These are phyloP conservation scores for Caradrina clavipalpis DNA, from an alignment of 2,888 invertebrate species.

Conservation along the genomic window DNA sequence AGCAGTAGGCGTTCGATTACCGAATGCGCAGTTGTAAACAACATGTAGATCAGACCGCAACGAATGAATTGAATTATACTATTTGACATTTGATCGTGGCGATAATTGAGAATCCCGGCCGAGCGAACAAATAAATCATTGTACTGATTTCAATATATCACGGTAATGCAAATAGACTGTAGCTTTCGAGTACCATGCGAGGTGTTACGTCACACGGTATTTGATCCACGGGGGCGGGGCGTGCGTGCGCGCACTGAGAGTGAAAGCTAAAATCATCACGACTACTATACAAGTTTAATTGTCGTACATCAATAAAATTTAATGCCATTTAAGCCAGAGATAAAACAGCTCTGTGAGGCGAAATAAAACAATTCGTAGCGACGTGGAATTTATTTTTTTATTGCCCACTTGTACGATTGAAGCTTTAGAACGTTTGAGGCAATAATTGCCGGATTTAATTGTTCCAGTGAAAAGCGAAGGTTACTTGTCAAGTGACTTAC, in stretches of 20 bases:
- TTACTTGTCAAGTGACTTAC: slow-evolving; percentile 10
- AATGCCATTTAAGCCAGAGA: slow-evolving; percentile 48
- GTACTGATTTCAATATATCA: slow-evolving; percentile 64
- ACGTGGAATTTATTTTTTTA: slow-evolving; percentile 47
- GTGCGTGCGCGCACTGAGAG: slow-evolving; percentile 78
- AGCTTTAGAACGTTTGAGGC: slow-evolving; percentile 37
- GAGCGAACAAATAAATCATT: slow-evolving; percentile 63
- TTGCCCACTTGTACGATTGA: slow-evolving; percentile 28
- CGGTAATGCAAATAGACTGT: slow-evolving; percentile 64
- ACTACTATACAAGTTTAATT: slow-evolving; percentile 76
- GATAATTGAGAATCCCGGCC: slow-evolving; percentile 64
- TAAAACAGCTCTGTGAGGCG: slow-evolving; percentile 33
- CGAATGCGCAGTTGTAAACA: slow-evolving; percentile 34
- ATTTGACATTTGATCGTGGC: slow-evolving; percentile 54
- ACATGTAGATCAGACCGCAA: slow-evolving; percentile 38
- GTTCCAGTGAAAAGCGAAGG: slow-evolving; percentile 44
- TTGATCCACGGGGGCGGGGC: slow-evolving; percentile 67
- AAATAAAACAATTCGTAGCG: slow-evolving; percentile 54
- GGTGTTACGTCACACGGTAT: slow-evolving; percentile 66
- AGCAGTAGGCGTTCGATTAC: slow-evolving; percentile 28
- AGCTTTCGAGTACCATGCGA: slow-evolving; percentile 71
- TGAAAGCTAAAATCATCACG: slow-evolving; percentile 85
- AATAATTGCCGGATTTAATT: slow-evolving; percentile 48
- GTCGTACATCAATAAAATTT: slow-evolving; percentile 70
- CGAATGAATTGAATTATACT: slow-evolving; percentile 49